Evolutionary conservation across 2,113 vertebrate genomes (phyloP).

Genomic region (Dicerorhinus sumatrensis): DNA sequence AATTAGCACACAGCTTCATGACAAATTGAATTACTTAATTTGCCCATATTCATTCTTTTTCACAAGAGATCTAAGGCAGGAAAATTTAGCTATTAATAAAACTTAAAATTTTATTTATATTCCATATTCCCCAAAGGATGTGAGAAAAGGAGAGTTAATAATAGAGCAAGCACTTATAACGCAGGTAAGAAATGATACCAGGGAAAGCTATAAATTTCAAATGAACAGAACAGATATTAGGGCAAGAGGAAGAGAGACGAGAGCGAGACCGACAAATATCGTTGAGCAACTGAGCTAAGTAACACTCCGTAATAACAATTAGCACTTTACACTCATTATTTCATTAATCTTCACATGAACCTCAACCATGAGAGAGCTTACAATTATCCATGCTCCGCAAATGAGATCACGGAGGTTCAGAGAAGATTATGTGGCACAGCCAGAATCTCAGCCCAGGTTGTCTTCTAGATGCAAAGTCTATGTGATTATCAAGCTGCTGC

Average conservation of each 20-base stretch:
- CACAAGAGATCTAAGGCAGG: neutral
- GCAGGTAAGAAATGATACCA: neutral
- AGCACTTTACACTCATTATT: neutral
- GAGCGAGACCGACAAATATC: neutral
- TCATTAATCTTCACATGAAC: neutral
- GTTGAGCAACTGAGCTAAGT: neutral
- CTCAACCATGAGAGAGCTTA: neutral
- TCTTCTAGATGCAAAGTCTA: neutral
- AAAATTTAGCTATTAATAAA: neutral
- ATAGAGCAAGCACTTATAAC: neutral
- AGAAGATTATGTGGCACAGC: neutral
- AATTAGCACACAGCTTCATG: neutral
- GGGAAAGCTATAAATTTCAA: neutral
- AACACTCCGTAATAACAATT: neutral
- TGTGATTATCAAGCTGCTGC: neutral
- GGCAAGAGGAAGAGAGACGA: neutral
- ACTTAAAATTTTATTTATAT: neutral
- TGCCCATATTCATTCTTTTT: neutral
- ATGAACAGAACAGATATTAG: neutral
- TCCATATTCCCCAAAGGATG: neutral
- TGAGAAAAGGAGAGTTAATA: neutral
- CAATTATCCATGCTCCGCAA: neutral
- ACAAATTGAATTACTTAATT: slow-evolving; percentile 33
- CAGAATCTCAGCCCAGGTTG: neutral
- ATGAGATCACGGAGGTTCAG: neutral